These are phyloP conservation scores for Cariama cristata DNA, from an alignment of 2,113 vertebrate genomes.

Conservation along the genomic window DNA sequence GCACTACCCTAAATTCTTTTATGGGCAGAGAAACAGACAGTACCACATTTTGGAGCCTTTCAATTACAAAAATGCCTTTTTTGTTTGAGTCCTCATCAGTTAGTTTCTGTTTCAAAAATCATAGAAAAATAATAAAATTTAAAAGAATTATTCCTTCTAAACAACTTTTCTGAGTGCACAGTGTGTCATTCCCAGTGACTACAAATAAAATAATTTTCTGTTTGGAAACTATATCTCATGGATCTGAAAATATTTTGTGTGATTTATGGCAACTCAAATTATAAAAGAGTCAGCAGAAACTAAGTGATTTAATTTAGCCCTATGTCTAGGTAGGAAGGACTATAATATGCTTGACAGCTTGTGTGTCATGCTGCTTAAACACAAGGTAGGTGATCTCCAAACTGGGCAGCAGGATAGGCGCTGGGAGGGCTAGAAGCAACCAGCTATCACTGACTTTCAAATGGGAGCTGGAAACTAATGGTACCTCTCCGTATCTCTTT, in stretches of 20 bases:
- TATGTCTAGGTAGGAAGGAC: not conserved
- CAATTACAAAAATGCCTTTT: constrained; percentile 8
- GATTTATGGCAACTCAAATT: not conserved
- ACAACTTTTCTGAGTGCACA: not conserved
- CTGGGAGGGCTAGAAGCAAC: not conserved
- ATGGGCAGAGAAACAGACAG: not conserved
- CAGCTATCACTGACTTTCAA: not conserved
- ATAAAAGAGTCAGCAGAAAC: not conserved
- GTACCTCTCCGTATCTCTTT: not conserved
- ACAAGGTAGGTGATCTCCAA: not conserved
- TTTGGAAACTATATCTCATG: not conserved
- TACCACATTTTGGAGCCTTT: not conserved
- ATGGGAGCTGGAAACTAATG: not conserved
- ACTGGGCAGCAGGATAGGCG: not conserved
- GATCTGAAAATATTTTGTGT: not conserved
- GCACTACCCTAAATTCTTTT: not conserved
- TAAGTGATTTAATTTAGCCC: not conserved
- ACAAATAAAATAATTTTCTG: not conserved
- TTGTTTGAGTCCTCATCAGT: not conserved
- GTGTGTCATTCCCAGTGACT: not conserved
- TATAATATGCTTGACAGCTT: not conserved
- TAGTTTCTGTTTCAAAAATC: not conserved
- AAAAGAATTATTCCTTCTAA: not conserved
- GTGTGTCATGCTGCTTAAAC: not conserved
- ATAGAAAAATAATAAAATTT: not conserved